Base-by-base conservation (phyloP, 1,140 invertebrate species). In the Armadillidium nasatum region DNA sequence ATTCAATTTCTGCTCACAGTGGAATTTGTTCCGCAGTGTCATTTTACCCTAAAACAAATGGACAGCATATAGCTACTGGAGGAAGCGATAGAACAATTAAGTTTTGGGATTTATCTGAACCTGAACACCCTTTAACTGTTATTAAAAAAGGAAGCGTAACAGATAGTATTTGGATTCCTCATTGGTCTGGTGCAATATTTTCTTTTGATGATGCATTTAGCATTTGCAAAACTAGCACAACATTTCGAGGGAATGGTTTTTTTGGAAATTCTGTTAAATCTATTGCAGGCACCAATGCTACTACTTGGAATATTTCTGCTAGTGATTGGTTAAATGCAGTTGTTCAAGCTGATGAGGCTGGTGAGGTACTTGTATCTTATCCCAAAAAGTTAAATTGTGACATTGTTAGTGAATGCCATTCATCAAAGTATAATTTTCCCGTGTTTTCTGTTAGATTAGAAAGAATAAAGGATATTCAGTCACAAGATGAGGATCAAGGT, bases 21-120 rank as follows among this genome's bases (percentile, higher is more conserved):
- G 81, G 83, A 44, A 82, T 82, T 74, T 80, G 80, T 77, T 44
- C 76, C 82, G 85, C 84, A 80, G 73, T 87, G 21, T 81, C 74
- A 13, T 80, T 87, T 45, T 78, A 85, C 76, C 85, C 85, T 13
- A 84, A 84, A 72, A 82, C 82, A 13, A 82, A 83, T 66, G 82
- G 82, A 45, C 80, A 83, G 71, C 86, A 83, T 81, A 81, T 88
- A 54, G 83, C 84, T 15, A 85, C 86, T 11, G 84, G 81, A 7
- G 84, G 87, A 71, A 71, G 84, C 44, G 87, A 88, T 78, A 85
- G 85, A 78, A 82, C 78, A 50, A 83, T 84, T n/a, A 87, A 87
- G 82, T 81, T 87, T 79, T 88, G 87, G 87, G 84, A 87, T 76
- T 79, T 87, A 11, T 84, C 86, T 76, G 82, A 87, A 75, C 82